phyloP scores from a whole-genome alignment of 2,797 vertebrate genomes.

The Bradypodion pumilum region DNA sequence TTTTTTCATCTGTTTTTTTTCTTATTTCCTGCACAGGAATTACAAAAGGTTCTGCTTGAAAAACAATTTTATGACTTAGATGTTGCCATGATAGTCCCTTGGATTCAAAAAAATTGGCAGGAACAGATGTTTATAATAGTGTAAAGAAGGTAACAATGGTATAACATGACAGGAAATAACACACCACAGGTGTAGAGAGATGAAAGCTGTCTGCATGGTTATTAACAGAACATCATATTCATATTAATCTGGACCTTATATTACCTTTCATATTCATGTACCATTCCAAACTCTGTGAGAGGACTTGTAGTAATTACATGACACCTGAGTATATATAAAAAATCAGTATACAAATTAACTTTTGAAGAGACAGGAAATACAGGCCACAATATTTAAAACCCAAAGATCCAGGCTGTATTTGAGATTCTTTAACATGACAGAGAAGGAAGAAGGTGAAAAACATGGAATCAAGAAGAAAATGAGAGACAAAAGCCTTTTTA shows the following conservation, averaged over 20 bases:
- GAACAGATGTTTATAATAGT: conserved; percentile 69
- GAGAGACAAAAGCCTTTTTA: background rate
- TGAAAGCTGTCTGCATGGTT: conserved; percentile 50
- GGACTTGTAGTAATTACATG: background rate
- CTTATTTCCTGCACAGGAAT: conserved; percentile 39
- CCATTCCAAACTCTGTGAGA: background rate
- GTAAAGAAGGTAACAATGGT: conserved; percentile 39
- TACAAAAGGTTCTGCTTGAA: conserved; percentile 54
- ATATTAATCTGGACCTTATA: conserved; percentile 10
- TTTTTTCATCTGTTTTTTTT: conserved; percentile 23
- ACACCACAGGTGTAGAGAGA: conserved; percentile 43
- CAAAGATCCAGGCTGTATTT: background rate
- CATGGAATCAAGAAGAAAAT: background rate
- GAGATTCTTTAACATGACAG: too few relatives aligned
- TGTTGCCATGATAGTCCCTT: conserved; percentile 38
- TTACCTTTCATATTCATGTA: conserved; percentile 1
- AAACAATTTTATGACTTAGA: conserved; percentile 46
- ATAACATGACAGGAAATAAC: conserved; percentile 42
- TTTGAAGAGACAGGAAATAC: background rate
- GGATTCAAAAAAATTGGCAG: conserved; percentile 56
- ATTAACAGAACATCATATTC: conserved; percentile 20
- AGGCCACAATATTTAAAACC: background rate
- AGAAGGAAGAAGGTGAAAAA: background rate
- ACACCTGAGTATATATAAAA: background rate
- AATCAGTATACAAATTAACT: background rate